Base-by-base conservation (phyloP, 2,888 invertebrate species). In the Biston stratarius region DNA sequence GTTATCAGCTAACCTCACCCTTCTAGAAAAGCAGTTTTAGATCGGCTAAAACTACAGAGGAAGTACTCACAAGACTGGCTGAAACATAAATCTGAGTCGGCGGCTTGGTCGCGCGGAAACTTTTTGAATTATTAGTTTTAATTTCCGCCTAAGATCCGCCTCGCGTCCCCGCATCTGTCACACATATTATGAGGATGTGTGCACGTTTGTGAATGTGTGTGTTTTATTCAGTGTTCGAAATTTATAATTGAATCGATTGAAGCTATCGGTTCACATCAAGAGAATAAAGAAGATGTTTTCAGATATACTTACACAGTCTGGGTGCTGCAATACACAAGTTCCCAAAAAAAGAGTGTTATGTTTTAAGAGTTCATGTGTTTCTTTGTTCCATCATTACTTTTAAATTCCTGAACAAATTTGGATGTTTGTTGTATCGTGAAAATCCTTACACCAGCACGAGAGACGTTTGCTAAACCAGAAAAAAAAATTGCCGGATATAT, bases 111-210 rank as follows among this genome's bases (percentile, higher is more conserved):
- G 92, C 91, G 87, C 85, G 92, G 91, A 93, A 94, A 94, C 92
- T 94, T 94, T 94, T 94, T 94, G 94, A 94, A 93, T 94, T 94
- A 94, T 94, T 94, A 94, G 94, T 94, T 94, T 94, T 94, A 94
- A 94, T 94, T 94, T 94, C 94, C 94, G 94, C 89, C 87, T 89
- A 90, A 93, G 93, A 94, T 93, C 92, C 92, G 93, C 88, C 80
- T 82, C 83, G 81, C 82, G 85, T 86, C 86, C 85, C 90, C 86
- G 90, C 91, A 92, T 92, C 92, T 92, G 92, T 93, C 92, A 91
- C 83, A 83, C 82, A 84, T 87, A 85, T 86, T 38, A 83, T 64
- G 58, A 58, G 69, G 59, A 80, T 79, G 78, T 81, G 75, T 76
- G 80, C 76, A 78, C 80, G 75, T 78, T 74, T 74, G 61, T 76